phyloP scores from a whole-genome alignment of 2,113 vertebrate species.

The Grammomys dolichurus region DNA sequence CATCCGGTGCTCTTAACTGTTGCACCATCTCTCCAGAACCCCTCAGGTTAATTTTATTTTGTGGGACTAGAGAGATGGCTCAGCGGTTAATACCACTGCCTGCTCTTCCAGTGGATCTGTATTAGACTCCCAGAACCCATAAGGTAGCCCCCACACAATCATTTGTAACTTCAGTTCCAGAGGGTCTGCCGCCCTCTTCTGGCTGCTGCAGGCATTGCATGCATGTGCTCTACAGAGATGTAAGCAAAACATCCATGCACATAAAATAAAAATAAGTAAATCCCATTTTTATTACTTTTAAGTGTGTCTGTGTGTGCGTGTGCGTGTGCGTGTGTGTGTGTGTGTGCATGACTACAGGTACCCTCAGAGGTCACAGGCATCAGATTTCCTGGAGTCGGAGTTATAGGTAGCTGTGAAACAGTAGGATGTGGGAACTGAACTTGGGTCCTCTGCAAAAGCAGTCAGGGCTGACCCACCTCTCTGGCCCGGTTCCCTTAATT shows the following conservation, averaged over 20 bases:
- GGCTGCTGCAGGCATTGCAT: background rate
- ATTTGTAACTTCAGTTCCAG: background rate
- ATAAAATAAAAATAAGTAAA: background rate
- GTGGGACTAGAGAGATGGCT: background rate
- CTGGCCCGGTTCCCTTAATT: background rate
- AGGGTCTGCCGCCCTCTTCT: background rate
- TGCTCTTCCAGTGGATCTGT: background rate
- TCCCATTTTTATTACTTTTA: background rate
- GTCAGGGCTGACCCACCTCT: background rate
- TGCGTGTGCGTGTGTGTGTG: background rate
- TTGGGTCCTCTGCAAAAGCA: background rate
- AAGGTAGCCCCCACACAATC: background rate
- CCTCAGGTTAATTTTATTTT: background rate
- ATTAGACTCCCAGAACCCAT: too few species aligned
- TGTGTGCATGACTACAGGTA: background rate
- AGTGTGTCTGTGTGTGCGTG: background rate
- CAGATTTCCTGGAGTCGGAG: background rate
- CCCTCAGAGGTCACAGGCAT: background rate
- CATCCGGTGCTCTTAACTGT: too few species aligned
- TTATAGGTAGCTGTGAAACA: background rate
- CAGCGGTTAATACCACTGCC: background rate
- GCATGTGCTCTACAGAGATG: background rate
- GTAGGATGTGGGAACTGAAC: background rate
- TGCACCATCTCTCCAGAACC: too few species aligned
- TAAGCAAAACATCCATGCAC: background rate